Percentiles rank a stretch among this genome's conserved stretches.
Conservation (phyloP, 2,113 vertebrate genomes). For the Engystomops pustulosus region DNA sequence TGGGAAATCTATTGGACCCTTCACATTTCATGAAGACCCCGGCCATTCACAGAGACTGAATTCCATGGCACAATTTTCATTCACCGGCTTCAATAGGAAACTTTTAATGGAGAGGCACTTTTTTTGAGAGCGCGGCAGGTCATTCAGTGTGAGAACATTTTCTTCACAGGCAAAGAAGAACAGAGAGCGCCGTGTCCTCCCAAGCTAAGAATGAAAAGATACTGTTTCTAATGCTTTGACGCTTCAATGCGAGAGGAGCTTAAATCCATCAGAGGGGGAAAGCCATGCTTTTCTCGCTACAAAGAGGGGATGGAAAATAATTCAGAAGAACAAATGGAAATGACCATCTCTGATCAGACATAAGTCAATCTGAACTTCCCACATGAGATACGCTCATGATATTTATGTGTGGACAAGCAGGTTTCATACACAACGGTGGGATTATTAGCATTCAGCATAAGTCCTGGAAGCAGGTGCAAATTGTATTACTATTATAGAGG, state of each 20-base stretch:
- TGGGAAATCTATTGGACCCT: conserved; percentile 89
- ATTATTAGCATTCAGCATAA: background rate
- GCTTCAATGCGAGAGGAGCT: conserved; percentile 60
- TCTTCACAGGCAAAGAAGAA: conserved; percentile 78
- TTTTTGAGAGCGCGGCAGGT: conserved; percentile 81
- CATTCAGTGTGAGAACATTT: conserved; percentile 78
- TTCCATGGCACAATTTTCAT: conserved; percentile 84
- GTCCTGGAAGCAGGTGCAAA: background rate
- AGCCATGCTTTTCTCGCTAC: conserved; percentile 59
- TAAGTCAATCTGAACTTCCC: conserved; percentile 10
- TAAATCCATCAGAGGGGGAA: conserved; percentile 66
- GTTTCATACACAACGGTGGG: background rate
- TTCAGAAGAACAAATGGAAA: conserved; percentile 13
- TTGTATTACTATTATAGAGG: background rate
- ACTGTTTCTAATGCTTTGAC: conserved; percentile 65
- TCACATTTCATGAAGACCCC: conserved; percentile 82
- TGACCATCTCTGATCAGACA: conserved; percentile 22
- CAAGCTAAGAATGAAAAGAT: conserved; percentile 63
- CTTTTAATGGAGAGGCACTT: conserved; percentile 92
- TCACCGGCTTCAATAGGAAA: conserved; percentile 88
- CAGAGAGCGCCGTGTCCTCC: conserved; percentile 76
- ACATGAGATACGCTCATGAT: background rate
- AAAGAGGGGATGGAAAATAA: conserved; percentile 1
- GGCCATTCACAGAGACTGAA: conserved; percentile 86
- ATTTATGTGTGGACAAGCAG: background rate